Evolutionary conservation across 30 jellyfish, hydroid and myxozoan species (phyloP).

Genomic region (Aurelia coerulea): DNA sequence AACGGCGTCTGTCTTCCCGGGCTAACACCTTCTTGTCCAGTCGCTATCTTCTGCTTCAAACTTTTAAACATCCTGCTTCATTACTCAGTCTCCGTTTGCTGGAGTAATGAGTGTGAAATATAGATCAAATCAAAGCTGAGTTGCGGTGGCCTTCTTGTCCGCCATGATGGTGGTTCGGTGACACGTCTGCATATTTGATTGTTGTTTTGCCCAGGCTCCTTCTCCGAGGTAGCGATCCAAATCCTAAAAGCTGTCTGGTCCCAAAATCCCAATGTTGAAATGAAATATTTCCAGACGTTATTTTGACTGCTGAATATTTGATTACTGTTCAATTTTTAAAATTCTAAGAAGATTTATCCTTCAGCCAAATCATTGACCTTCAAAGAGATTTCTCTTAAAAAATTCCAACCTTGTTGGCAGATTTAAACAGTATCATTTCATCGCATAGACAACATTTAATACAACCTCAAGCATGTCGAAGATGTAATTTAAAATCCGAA

Average conservation of each 20-base stretch:
- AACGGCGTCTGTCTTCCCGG: slow-evolving; percentile 98
- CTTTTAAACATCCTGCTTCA: slow-evolving; percentile 69
- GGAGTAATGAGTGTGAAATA: background rate
- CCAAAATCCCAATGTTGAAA: background rate
- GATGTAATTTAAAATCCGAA: too few relatives aligned
- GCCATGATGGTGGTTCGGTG: slow-evolving; percentile 55
- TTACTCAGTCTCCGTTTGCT: background rate
- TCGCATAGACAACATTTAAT: too few relatives aligned
- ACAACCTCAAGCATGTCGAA: too few relatives aligned
- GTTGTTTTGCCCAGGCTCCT: slow-evolving; percentile 65
- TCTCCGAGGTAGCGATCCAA: slow-evolving; percentile 19
- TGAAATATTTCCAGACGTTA: too few relatives aligned
- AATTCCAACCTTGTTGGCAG: too few relatives aligned
- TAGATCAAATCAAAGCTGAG: background rate
- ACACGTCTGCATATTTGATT: slow-evolving; percentile 71
- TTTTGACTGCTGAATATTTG: background rate
- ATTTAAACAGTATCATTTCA: too few relatives aligned
- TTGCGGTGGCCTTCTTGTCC: slow-evolving; percentile 20
- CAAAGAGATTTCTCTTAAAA: too few relatives aligned
- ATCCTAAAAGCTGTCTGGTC: background rate
- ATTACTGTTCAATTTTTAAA: too few relatives aligned
- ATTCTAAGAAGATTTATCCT: too few relatives aligned
- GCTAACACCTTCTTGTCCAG: slow-evolving; percentile 98
- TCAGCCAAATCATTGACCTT: too few relatives aligned
- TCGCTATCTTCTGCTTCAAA: slow-evolving; percentile 91